Percentiles rank a stretch among this genome's conserved stretches.
These are phyloP conservation scores for Hypsibius dujardini DNA, from an alignment of 1,140 invertebrate species.

Conservation along the genomic window DNA sequence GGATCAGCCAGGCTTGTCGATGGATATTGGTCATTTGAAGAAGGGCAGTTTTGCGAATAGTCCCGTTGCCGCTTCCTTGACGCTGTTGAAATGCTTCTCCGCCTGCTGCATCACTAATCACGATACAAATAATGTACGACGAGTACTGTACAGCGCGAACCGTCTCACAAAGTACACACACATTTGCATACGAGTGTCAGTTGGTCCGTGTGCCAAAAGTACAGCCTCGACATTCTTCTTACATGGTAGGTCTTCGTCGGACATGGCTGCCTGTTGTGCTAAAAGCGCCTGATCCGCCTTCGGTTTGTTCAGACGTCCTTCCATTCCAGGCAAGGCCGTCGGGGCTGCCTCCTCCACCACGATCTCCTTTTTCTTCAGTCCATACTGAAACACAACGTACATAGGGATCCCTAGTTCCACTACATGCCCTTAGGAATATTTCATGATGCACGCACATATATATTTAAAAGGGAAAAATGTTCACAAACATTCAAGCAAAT, in stretches of 20 bases:
- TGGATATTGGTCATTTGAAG: too few relatives aligned
- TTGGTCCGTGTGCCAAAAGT: too few relatives aligned
- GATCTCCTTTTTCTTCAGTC: constrained; percentile 90
- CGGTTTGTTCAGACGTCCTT: not conserved
- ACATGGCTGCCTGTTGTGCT: not conserved
- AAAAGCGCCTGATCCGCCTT: not conserved
- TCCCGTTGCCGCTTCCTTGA: not conserved
- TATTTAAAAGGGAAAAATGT: constrained; percentile 21
- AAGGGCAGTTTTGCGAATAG: constrained; percentile 1
- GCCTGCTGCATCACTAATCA: constrained; percentile 9
- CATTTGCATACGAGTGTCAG: too few relatives aligned
- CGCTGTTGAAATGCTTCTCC: not conserved
- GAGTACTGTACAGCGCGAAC: too few relatives aligned
- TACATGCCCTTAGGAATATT: too few relatives aligned
- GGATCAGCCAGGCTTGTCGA: too few relatives aligned
- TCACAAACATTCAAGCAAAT: too few relatives aligned
- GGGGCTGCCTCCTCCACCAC: constrained; percentile 49
- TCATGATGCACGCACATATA: too few relatives aligned
- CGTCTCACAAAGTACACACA: too few relatives aligned
- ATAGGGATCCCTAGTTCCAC: too few relatives aligned
- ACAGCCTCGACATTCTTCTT: too few relatives aligned
- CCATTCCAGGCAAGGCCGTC: constrained; percentile 23
- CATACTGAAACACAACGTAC: constrained; percentile 88
- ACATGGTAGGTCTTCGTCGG: not conserved
- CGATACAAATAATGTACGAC: too few relatives aligned